phyloP scores from a whole-genome alignment of 2,888 invertebrate genomes.

The Melinaea marsaeus region DNA sequence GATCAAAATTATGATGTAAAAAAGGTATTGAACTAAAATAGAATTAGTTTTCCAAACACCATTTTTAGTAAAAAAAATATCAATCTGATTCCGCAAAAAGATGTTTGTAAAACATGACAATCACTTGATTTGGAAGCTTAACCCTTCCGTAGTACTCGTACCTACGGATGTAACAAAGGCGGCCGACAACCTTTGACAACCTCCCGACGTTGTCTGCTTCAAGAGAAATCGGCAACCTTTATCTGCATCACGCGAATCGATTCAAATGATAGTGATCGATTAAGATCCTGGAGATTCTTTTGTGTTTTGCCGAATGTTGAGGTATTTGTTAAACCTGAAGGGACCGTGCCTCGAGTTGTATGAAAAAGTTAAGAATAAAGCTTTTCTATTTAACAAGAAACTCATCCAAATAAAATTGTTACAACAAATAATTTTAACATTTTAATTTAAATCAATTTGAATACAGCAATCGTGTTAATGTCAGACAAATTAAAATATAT shows the following conservation, averaged over 20 bases:
- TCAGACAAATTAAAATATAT: too few relatives aligned
- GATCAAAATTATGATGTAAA: too few relatives aligned
- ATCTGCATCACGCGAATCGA: not conserved
- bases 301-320: not conserved
- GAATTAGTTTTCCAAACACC: too few relatives aligned
- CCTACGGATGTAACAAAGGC: not conserved
- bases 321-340: not conserved
- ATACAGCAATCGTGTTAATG: too few relatives aligned
- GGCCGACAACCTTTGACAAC: slow-evolving; percentile 17
- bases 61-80: not conserved
- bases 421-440: too few relatives aligned
- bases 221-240: not conserved
- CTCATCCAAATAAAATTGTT: too few relatives aligned
- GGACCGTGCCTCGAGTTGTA: too few relatives aligned
- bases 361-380: too few relatives aligned
- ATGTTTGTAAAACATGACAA: slow-evolving; percentile 26
- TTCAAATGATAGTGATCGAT: slow-evolving; percentile 22
- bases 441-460: too few relatives aligned
- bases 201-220: not conserved
- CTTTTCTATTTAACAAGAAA: too few relatives aligned
- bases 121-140: slow-evolving; percentile 18
- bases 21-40: too few relatives aligned
- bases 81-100: slow-evolving; percentile 7
- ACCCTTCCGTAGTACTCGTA: slow-evolving; percentile 12
- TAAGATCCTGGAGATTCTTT: slow-evolving; percentile 12